Percentiles rank a stretch among this genome's conserved stretches.
phyloP scores from a whole-genome alignment of 2,113 vertebrate species.

The Trogon surrucura region DNA sequence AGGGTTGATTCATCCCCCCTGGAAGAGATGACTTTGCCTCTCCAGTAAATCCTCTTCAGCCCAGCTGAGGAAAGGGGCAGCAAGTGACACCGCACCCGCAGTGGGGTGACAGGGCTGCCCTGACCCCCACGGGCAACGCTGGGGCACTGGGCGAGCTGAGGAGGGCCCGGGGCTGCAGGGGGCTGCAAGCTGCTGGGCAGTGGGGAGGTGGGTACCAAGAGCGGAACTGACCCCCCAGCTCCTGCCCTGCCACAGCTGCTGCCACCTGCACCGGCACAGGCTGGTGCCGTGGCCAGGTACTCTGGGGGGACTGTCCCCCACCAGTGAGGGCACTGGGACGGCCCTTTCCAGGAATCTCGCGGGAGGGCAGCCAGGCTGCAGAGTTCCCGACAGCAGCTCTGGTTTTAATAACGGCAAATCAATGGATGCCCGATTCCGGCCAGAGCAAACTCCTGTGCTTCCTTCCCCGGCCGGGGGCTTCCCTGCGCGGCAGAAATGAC shows the following conservation, averaged over 20 bases:
- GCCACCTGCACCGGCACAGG: rapidly evolving
- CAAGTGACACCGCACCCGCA: background rate
- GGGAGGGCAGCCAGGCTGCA: slow-evolving; percentile 37
- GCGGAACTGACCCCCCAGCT: background rate
- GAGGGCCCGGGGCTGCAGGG: rapidly evolving
- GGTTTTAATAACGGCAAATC: slow-evolving; percentile 71
- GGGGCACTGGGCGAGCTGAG: rapidly evolving
- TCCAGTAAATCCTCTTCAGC: slow-evolving; percentile 34
- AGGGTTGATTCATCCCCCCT: slow-evolving; percentile 56
- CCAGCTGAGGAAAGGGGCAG: background rate
- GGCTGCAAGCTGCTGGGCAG: background rate
- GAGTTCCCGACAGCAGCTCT: slow-evolving; percentile 68
- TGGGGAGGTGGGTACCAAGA: rapidly evolving
- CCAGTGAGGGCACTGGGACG: background rate
- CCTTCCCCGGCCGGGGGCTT: background rate
- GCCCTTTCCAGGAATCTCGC: slow-evolving; percentile 45
- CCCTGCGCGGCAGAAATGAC: background rate
- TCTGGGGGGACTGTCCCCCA: background rate
- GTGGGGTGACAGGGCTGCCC: background rate
- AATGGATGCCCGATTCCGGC: slow-evolving; percentile 48
- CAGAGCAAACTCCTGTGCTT: background rate
- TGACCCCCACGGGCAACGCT: rapidly evolving
- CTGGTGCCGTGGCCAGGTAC: background rate
- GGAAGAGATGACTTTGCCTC: slow-evolving; percentile 44
- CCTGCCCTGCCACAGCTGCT: background rate